These are phyloP conservation scores for Petrocephalus sullivani DNA, from an alignment of 2,797 vertebrate genomes.

Conservation along the genomic window DNA sequence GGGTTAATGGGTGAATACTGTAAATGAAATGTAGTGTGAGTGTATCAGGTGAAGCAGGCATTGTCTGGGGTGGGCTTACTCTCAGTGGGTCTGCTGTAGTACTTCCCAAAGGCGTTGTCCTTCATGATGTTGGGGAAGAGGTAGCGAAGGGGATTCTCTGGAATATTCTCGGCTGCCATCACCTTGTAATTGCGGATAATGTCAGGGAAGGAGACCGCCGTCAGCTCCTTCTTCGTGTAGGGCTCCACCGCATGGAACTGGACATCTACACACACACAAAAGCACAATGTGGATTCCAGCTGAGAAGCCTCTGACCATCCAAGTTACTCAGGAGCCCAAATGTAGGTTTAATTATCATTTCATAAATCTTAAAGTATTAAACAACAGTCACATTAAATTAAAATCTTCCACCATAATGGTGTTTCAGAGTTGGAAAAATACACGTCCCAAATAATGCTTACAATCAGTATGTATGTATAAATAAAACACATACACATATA, in stretches of 20 bases:
- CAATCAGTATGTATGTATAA: no score
- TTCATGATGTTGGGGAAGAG: slow-evolving; percentile 83
- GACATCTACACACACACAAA: slow-evolving; percentile 49
- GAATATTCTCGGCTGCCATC: slow-evolving; percentile 93
- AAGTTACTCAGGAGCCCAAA: background rate
- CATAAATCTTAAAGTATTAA: background rate
- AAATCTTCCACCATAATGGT: background rate
- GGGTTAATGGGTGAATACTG: background rate
- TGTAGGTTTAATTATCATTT: background rate
- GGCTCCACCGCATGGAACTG: slow-evolving; percentile 89
- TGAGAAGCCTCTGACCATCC: background rate
- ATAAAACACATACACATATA: no score
- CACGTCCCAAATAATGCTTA: no score
- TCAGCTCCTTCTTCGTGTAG: slow-evolving; percentile 90
- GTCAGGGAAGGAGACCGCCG: slow-evolving; percentile 84
- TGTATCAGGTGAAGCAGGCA: background rate
- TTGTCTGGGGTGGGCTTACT: slow-evolving; percentile 56
- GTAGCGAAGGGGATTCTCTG: slow-evolving; percentile 87
- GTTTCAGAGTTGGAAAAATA: background rate
- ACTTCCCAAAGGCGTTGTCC: slow-evolving; percentile 89
- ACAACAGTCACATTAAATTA: background rate
- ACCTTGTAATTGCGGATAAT: slow-evolving; percentile 96
- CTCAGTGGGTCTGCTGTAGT: slow-evolving; percentile 85
- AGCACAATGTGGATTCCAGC: background rate
- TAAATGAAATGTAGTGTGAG: background rate